Evolutionary conservation across 92 coral and sea anemone genomes (phyloP), one percentile per base, ranked within the genome.

Genomic region (Umimayanthus chanpuru): DNA sequence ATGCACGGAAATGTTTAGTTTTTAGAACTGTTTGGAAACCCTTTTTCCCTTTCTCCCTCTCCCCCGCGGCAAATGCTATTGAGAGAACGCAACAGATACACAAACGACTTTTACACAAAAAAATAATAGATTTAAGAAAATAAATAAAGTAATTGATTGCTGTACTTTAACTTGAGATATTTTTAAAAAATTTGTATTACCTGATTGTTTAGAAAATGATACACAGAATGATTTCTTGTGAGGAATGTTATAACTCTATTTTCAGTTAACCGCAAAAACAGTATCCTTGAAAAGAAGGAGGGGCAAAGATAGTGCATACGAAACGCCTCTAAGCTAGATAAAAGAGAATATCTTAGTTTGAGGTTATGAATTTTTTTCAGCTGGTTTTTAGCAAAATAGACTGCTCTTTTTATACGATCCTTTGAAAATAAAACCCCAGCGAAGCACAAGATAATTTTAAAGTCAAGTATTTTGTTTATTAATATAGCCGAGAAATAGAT

Each of bases 181-280:
- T 9, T 79, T 9, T 79, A 5, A 53, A 79, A 56, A 5, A 49
- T 50, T 25, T 53, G n/a, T 7, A 23, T 20, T 20, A 61, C 68
- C 25, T 6, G 36, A 20, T 53, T 44, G 5, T 2, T n/a, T 40
- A 83, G 40, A 70, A 70, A 26, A 4, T 43, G 23, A 47, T 23
- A 26, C 26, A 11, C 38, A 12, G 6, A 67, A 38, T 30, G 11
- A 30, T 41, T 82, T 83, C 67, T 26, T 82, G 65, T 29, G 9
- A 30, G 29, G 44, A 55, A 26, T 61, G 73, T 81, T 58, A 11
- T 72, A 70, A 18, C 25, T 28, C 78, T 81, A 81, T 81, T 81
- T 81, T 81, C 84, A 70, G 78, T 30, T 70, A 28, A 83, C 87
- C 77, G 78, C 87, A 83, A 83, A 26, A 28, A 43, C 87, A 83